A percentile compares a stretch with the other conserved stretches of the same genome.
These are phyloP conservation scores for Pseudococcus jackbeardsleyi DNA, from an alignment of 2,888 invertebrate species.

Conservation along the genomic window DNA sequence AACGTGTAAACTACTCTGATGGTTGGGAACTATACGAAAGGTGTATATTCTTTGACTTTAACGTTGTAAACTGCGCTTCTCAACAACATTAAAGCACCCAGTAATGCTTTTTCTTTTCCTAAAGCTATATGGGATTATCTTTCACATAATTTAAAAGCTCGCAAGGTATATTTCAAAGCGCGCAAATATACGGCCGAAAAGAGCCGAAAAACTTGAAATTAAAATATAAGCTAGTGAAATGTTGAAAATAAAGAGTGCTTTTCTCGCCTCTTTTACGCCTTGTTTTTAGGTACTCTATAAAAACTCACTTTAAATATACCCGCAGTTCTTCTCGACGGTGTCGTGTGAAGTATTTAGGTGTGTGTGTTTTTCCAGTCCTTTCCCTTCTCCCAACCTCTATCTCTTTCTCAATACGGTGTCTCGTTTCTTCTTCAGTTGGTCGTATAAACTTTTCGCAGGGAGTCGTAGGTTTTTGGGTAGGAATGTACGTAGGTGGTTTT, in stretches of 20 bases:
- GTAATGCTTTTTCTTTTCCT: slow-evolving; percentile 28
- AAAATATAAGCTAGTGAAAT: slow-evolving; percentile 8
- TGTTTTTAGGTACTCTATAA: not conserved
- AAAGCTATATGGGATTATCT: slow-evolving; percentile 12
- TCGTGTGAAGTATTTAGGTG: not conserved
- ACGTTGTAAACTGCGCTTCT: not conserved
- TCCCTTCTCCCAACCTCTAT: too few species aligned
- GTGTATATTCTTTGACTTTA: not conserved
- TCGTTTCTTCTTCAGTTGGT: too few species aligned
- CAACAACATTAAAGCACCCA: not conserved
- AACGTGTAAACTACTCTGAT: slow-evolving; percentile 26
- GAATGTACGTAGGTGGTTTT: too few species aligned
- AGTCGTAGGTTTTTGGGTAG: too few species aligned
- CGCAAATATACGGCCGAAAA: not conserved
- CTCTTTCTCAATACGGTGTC: too few species aligned
- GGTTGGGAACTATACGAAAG: not conserved
- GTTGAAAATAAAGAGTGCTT: slow-evolving; percentile 14
- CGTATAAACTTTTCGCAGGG: too few species aligned
- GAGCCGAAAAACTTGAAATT: slow-evolving; percentile 8
- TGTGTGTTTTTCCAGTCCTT: too few species aligned
- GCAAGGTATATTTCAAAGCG: slow-evolving; percentile 16
- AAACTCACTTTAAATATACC: not conserved
- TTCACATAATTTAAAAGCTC: slow-evolving; percentile 19
- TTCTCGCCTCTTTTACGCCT: not conserved
- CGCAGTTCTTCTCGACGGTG: not conserved